A percentile compares a stretch with the other conserved stretches of the same genome.
These are phyloP conservation scores for Frieseomelitta varia DNA, from an alignment of 1,140 invertebrate species.

Conservation along the genomic window DNA sequence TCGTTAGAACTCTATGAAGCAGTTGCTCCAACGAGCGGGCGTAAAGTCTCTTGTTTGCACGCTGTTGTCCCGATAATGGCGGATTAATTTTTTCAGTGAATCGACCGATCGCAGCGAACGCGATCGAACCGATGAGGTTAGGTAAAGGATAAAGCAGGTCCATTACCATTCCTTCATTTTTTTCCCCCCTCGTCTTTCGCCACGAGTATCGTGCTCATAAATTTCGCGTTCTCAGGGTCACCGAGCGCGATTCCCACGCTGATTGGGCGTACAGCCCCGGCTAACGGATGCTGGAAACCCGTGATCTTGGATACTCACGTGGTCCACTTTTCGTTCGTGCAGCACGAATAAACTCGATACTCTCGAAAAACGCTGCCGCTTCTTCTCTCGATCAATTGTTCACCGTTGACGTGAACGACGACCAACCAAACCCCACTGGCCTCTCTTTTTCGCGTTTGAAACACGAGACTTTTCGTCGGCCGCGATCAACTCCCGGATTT, in stretches of 20 bases:
- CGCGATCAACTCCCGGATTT: constrained; percentile 39
- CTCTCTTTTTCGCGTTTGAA: not conserved
- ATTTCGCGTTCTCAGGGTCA: constrained; percentile 51
- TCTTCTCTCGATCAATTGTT: not conserved
- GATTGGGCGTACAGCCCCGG: constrained; percentile 46
- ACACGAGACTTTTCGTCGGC: not conserved
- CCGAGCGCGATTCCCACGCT: constrained; percentile 56
- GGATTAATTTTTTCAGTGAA: not conserved
- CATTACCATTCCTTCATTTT: constrained; percentile 28
- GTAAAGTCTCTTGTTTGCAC: not conserved
- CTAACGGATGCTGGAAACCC: constrained; percentile 57
- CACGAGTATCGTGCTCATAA: constrained; percentile 38
- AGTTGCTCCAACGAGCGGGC: not conserved
- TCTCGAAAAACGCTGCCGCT: not conserved
- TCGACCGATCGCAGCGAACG: not conserved
- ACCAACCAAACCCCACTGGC: not conserved
- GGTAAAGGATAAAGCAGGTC: not conserved
- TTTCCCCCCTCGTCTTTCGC: not conserved
- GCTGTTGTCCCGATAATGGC: too few relatives aligned
- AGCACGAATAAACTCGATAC: constrained; percentile 52
- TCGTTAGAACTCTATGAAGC: not conserved
- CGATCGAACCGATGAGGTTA: too few relatives aligned
- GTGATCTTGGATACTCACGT: constrained; percentile 60
- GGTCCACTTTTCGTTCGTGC: constrained; percentile 62
- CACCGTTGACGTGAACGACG: not conserved